Percentiles rank a stretch among this genome's conserved stretches.
These are phyloP conservation scores for Alviniconcha marisindica DNA, from an alignment of 1,140 invertebrate species.

Conservation along the genomic window DNA sequence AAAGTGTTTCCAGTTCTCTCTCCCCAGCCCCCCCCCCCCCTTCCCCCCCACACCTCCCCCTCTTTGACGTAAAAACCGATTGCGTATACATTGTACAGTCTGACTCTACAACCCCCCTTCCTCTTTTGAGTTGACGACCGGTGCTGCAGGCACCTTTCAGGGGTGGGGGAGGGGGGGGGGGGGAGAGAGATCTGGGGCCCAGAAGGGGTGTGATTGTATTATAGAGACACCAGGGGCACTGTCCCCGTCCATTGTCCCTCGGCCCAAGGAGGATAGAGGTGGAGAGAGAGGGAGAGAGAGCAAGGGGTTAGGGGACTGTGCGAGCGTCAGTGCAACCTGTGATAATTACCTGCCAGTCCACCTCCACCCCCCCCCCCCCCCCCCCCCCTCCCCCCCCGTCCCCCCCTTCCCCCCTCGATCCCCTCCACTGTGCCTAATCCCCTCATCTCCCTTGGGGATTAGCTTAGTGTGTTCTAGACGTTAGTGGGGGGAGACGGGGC, in stretches of 20 bases:
- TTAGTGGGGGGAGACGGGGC: conserved; percentile 3
- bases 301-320: not conserved
- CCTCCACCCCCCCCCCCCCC: not conserved
- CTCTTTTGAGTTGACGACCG: too few relatives aligned
- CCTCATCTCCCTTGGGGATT: conserved; percentile 31
- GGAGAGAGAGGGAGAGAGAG: too few relatives aligned
- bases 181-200: not conserved
- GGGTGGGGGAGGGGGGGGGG: not conserved
- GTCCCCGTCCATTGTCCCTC: not conserved
- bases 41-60: not conserved
- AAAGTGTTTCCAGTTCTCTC: too few relatives aligned
- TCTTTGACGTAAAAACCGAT: not conserved
- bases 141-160: too few relatives aligned
- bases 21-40: not conserved
- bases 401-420: not conserved
- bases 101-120: too few relatives aligned
- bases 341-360: conserved; percentile 19
- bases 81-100: not conserved
- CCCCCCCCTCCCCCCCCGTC: not conserved
- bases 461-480: not conserved
- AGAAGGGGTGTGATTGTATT: too few relatives aligned
- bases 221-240: not conserved
- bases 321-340: conserved; percentile 6
- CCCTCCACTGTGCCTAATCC: not conserved
- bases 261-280: too few relatives aligned